phyloP scores from a whole-genome alignment of 2,888 invertebrate genomes.

The Epinotia demarniana region DNA sequence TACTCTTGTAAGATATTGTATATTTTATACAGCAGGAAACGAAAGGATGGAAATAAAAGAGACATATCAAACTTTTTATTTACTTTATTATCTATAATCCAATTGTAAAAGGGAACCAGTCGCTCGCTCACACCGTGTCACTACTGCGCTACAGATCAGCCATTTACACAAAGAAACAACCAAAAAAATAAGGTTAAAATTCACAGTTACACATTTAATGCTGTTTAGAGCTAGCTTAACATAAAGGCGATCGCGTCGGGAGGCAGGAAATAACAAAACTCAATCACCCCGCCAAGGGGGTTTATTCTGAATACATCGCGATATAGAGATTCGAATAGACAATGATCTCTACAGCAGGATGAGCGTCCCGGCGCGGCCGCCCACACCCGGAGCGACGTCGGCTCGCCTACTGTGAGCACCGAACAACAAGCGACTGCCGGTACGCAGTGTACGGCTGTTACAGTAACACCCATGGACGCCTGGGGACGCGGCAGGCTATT shows the following conservation, averaged over 20 bases:
- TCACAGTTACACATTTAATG: conserved; percentile 85
- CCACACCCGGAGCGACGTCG: conserved; percentile 68
- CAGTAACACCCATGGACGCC: conserved; percentile 29
- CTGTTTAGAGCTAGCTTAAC: conserved; percentile 78
- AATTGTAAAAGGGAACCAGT: conserved; percentile 84
- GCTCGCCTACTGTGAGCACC: conserved; percentile 58
- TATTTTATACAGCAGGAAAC: conserved; percentile 20
- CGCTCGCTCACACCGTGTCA: conserved; percentile 81
- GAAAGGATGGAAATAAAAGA: conserved; percentile 56
- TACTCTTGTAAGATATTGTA: conserved; percentile 43
- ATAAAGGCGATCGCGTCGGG: conserved; percentile 64
- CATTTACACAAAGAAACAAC: conserved; percentile 83
- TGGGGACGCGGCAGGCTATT: not conserved
- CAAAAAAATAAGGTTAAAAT: conserved; percentile 81
- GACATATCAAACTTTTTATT: conserved; percentile 77
- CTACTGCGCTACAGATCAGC: conserved; percentile 79
- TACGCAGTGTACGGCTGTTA: conserved; percentile 51
- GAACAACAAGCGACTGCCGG: conserved; percentile 59
- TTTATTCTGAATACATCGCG: conserved; percentile 49
- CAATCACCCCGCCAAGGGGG: not conserved
- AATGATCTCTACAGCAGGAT: conserved; percentile 56
- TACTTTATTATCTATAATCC: conserved; percentile 82
- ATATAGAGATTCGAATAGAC: conserved; percentile 57
- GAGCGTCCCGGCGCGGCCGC: conserved; percentile 61
- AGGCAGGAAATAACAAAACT: conserved; percentile 50